Base-by-base conservation (phyloP, 2,888 invertebrate species). In the Pemphredon lugubris region DNA sequence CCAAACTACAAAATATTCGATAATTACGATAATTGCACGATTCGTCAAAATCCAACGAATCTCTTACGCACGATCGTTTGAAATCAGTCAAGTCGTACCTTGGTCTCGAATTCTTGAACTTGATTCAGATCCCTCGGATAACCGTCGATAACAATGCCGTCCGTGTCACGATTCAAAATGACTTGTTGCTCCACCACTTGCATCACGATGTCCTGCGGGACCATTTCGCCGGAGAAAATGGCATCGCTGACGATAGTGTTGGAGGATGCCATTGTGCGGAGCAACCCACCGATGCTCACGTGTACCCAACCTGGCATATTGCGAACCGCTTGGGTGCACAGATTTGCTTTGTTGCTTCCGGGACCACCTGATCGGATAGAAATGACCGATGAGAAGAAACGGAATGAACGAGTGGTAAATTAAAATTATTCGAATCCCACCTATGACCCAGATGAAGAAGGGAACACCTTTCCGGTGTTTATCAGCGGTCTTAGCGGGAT, bases 71-170 rank as follows among this genome's bases (percentile, higher is more conserved):
- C 7, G 18, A 30, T 5, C 48, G 2, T 48, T 2, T 1, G 5
- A 57, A 23, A 30, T 5, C 48, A 4, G 48, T 2, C 1, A 7
- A 57, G 13, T 50, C 20, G 39, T 84, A 98, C 98, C 93, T 97
- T 96, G 61, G 92, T 93, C 90, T 99, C 96, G 89, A 98, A 99
- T 84, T 94, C 93, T 55, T 94, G 92, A 79, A 96, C 95, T 91
- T 99, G 98, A 50, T 94, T 93, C 87, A 97, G 91, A 85, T 98
- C 97, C 60, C 98, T 91, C 0, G 99, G 99, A 89, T 96, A 99
- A 0, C 98, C 98, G 84, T 98, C 98, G 59, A 99, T 93, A 63
- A 99, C 93, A 65, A 98, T 94, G 2, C 98, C 98, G 39, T 92
- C 92, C 0, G 85, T 86, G 47, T 88, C 84, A 1, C 87, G 85